A percentile compares a stretch with the other conserved stretches of the same genome.
Evolutionary conservation across 2,797 vertebrate genomes (phyloP).

Genomic region (Odontamblyopus lacepedii): DNA sequence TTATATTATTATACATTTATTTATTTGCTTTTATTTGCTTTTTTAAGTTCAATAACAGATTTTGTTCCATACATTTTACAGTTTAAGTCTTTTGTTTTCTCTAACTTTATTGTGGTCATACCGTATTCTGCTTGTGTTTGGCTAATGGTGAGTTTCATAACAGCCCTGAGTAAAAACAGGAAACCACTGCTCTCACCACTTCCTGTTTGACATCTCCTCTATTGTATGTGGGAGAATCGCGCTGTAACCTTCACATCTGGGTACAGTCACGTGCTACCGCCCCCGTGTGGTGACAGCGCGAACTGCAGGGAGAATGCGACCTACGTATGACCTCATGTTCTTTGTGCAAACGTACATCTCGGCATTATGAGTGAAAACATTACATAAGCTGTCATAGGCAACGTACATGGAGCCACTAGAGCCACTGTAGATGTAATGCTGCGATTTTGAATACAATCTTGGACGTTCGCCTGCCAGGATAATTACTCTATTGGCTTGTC

Average conservation of each 20-base stretch:
- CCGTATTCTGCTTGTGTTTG: not conserved
- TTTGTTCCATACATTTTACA: not conserved
- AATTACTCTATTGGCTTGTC: too few relatives aligned
- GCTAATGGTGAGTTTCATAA: conserved; percentile 20
- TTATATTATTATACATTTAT: too few relatives aligned
- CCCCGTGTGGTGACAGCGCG: conserved; percentile 48
- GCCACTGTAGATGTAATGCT: not conserved
- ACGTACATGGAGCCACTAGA: not conserved
- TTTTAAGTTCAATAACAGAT: not conserved
- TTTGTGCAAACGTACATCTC: not conserved
- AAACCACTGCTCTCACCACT: conserved; percentile 29
- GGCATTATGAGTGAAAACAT: not conserved
- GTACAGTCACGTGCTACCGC: conserved; percentile 28
- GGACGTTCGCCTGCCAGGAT: too few relatives aligned
- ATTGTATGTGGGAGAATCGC: not conserved
- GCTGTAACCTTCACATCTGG: not conserved
- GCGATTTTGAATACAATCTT: too few relatives aligned
- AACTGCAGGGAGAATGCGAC: conserved; percentile 4
- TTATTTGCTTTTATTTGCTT: too few relatives aligned
- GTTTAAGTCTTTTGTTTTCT: not conserved
- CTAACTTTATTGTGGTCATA: not conserved
- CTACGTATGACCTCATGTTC: not conserved
- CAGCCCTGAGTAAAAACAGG: conserved; percentile 27
- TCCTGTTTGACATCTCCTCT: conserved; percentile 12
- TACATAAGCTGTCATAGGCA: not conserved